A percentile compares a stretch with the other conserved stretches of the same genome.
Evolutionary conservation across 2,888 invertebrate species (phyloP).

Genomic region (Griposia aprilina): DNA sequence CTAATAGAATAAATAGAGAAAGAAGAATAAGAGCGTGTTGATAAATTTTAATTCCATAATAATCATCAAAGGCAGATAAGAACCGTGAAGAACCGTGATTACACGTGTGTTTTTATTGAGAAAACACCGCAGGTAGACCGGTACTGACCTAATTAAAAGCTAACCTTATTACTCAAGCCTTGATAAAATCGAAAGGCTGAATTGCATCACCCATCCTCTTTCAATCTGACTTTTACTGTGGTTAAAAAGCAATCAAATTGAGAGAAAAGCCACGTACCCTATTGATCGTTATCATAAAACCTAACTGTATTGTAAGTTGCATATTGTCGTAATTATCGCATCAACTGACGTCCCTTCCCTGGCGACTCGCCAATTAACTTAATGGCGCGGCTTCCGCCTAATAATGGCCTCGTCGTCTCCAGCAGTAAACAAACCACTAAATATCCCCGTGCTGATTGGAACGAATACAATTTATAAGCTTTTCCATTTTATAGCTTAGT

Average conservation of each 20-base stretch:
- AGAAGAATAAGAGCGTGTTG: too few species aligned
- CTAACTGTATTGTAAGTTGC: conserved; percentile 24
- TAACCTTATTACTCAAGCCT: neutral
- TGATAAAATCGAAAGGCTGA: neutral
- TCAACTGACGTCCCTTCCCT: conserved; percentile 13
- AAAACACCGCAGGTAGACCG: neutral
- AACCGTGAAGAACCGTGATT: neutral
- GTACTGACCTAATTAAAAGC: neutral
- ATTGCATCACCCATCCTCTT: neutral
- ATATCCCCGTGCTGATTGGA: conserved; percentile 54
- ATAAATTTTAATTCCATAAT: neutral
- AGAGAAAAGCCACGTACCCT: neutral
- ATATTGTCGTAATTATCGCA: conserved; percentile 40
- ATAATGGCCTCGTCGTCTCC: conserved; percentile 52
- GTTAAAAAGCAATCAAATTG: conserved; percentile 1
- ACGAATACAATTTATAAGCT: conserved; percentile 49
- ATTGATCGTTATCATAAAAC: conserved; percentile 30
- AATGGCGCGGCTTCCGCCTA: conserved; percentile 58
- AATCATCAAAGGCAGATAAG: neutral
- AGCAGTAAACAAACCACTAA: conserved; percentile 64
- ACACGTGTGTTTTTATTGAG: neutral
- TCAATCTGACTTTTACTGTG: neutral
- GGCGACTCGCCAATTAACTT: conserved; percentile 57
- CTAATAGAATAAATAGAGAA: neutral
- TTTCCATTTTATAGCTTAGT: conserved; percentile 22